Conservation (phyloP, 2,113 vertebrate species). For the Podilymbus podiceps region DNA sequence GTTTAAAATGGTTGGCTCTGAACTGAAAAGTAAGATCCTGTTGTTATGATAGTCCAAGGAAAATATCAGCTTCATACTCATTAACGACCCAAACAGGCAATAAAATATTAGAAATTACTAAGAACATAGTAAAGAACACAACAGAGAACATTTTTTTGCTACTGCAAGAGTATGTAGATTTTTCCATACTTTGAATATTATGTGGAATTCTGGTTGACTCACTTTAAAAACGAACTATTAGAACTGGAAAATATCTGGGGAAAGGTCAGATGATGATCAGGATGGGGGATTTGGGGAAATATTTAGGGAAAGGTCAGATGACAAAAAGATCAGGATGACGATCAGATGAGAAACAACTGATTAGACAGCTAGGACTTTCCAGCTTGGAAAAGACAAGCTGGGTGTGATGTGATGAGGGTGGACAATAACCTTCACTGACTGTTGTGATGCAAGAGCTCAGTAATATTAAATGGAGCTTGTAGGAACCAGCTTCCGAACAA, state of each 20-base stretch:
- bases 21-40: neutral
- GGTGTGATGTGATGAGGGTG: neutral
- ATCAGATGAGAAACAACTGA: neutral
- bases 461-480: neutral
- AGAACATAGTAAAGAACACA: neutral
- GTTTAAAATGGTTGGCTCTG: neutral
- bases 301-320: neutral
- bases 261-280: neutral
- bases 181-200: neutral
- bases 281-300: neutral
- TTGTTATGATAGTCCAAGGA: neutral
- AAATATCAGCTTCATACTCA: neutral
- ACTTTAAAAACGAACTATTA: neutral
- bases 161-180: neutral
- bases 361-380: neutral
- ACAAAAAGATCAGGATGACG: neutral
- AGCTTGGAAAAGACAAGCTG: neutral
- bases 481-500: neutral
- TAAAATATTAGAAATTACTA: neutral
- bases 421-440: neutral
- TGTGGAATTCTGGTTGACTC: neutral
- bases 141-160: neutral
- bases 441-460: neutral
- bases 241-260: neutral
- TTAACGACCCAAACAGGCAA: neutral